Evolutionary conservation across 2,113 vertebrate species (phyloP).

Genomic region (Etheostoma spectabile): DNA sequence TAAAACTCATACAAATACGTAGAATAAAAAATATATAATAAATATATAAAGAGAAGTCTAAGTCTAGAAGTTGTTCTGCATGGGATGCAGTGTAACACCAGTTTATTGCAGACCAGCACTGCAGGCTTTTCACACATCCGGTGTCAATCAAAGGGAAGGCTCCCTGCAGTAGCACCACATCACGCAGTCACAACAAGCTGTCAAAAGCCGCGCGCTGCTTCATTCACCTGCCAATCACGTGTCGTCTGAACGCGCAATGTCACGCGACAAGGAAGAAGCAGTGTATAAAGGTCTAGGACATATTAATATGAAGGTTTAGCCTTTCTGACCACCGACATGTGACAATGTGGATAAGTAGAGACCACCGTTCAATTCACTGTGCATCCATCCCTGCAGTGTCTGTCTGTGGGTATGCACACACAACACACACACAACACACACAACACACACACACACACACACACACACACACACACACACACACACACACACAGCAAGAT

Average conservation of each 20-base stretch:
- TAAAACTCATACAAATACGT: neutral
- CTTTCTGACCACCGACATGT: neutral
- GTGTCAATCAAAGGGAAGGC: slow-evolving; percentile 34
- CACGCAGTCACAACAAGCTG: slow-evolving; percentile 60
- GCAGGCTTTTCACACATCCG: slow-evolving; percentile 28
- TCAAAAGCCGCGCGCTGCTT: slow-evolving; percentile 1
- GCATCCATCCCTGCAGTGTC: neutral
- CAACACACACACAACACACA: too few species aligned
- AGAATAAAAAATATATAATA: too few species aligned
- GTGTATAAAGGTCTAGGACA: neutral
- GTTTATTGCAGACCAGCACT: neutral
- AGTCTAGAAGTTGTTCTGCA: too few species aligned
- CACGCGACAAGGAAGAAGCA: neutral
- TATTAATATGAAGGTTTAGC: neutral
- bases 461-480: too few species aligned
- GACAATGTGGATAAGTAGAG: neutral
- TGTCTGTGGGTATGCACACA: too few species aligned
- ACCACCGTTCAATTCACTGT: neutral
- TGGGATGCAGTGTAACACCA: neutral
- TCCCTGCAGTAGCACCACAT: slow-evolving; percentile 41
- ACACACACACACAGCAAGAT: slow-evolving; percentile 9
- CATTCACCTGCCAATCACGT: slow-evolving; percentile 53
- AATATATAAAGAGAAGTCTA: too few species aligned
- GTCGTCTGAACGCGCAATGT: neutral
- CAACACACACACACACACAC: too few species aligned